Percentiles rank a stretch among this genome's conserved stretches.
Conservation (phyloP, 2,888 invertebrate genomes). For the Ochlodes sylvanus region DNA sequence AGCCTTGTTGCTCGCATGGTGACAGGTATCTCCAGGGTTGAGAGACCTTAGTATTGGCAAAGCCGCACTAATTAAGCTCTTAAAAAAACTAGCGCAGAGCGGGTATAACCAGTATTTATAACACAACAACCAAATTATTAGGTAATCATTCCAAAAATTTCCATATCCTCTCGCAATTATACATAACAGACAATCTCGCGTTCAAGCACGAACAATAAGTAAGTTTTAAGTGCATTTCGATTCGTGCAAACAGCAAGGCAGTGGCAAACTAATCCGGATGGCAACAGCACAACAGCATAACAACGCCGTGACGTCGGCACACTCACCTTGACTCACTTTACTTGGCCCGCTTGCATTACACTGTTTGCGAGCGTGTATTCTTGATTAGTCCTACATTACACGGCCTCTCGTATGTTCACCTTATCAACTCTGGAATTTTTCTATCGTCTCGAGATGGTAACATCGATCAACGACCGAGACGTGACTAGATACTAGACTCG, state of each 20-base stretch:
- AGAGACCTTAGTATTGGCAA: too few species aligned
- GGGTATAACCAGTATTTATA: too few species aligned
- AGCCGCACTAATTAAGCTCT: too few species aligned
- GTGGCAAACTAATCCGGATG: constrained; percentile 64
- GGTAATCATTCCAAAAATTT: too few species aligned
- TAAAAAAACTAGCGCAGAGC: too few species aligned
- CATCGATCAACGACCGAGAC: not conserved
- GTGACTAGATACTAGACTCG: too few species aligned
- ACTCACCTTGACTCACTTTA: constrained; percentile 82
- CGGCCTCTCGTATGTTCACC: constrained; percentile 24
- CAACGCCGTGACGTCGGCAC: constrained; percentile 61
- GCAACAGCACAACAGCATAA: constrained; percentile 63
- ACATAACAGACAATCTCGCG: too few species aligned
- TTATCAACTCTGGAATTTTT: constrained; percentile 29
- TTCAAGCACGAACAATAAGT: not conserved
- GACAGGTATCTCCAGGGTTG: constrained; percentile 21
- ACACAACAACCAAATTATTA: too few species aligned
- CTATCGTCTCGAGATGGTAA: not conserved
- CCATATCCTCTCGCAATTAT: too few species aligned
- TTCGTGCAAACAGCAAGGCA: not conserved
- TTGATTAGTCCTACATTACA: constrained; percentile 65
- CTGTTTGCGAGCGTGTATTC: constrained; percentile 63
- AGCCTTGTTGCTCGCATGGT: constrained; percentile 8
- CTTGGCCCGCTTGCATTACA: constrained; percentile 71
- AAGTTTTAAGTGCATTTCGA: not conserved